Evolutionary conservation across 2,797 vertebrate species (phyloP).

Genomic region (Erethizon dorsatum): DNA sequence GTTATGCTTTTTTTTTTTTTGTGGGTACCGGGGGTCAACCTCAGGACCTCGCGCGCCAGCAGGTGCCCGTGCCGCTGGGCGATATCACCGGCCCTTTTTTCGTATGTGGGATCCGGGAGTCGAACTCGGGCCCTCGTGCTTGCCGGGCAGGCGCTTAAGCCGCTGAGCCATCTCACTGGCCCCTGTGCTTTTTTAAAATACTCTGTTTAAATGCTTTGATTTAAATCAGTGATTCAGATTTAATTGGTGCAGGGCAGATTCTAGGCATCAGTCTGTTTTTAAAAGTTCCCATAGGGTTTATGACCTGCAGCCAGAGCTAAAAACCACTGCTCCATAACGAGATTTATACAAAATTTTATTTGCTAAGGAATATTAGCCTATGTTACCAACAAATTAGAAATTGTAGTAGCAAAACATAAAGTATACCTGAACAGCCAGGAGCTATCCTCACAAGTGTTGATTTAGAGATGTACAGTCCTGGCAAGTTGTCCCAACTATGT

Average conservation of each 20-base stretch:
- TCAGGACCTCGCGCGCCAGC: too few relatives aligned
- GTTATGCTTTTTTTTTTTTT: not conserved
- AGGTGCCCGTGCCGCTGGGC: too few relatives aligned
- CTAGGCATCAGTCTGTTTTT: not conserved
- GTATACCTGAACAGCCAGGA: not conserved
- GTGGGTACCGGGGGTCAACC: too few relatives aligned
- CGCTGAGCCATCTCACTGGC: too few relatives aligned
- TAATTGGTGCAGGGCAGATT: not conserved
- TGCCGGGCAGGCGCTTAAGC: too few relatives aligned
- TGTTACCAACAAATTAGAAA: conserved; percentile 12
- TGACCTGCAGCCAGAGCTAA: not conserved
- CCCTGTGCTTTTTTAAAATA: not conserved
- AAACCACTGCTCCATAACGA: not conserved
- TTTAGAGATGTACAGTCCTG: not conserved
- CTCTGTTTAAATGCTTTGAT: not conserved
- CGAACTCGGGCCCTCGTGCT: too few relatives aligned
- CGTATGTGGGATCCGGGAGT: too few relatives aligned
- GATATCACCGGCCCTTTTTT: too few relatives aligned
- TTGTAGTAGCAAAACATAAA: not conserved
- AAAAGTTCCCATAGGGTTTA: not conserved
- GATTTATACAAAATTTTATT: not conserved
- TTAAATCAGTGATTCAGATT: conserved; percentile 26
- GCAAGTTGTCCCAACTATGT: not conserved
- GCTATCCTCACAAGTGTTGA: not conserved
- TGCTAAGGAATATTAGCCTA: not conserved